Evolutionary conservation across 2,797 vertebrate species (phyloP), one percentile per base, ranked within the genome.

Genomic region (Syngnathus acus): DNA sequence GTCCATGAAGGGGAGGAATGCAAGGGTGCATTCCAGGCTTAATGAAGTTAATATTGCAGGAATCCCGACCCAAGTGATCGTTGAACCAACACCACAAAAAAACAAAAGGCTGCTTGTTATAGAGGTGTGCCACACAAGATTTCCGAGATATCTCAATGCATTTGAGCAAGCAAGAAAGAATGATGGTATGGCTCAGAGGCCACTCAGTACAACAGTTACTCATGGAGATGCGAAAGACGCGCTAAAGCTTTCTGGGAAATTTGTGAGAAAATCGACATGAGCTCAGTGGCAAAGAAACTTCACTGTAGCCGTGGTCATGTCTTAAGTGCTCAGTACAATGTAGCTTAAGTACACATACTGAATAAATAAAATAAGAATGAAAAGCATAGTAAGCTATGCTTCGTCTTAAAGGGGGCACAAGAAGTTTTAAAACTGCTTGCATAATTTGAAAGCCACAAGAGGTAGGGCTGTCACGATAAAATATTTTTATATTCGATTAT

Each of bases 1-100:
- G 89, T 84, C 84, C 84, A 68, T 81, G 82, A 81, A n/a, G 3
- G 75, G 57, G 70, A 91, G 89, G 92, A 94, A 94, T 92, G 90
- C 83, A 78, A 81, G 53, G 17, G 76, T 81, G 81, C 92, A 94
- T 94, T 93, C 93, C 91, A 83, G 83, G 84, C 90, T 93, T 94
- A 94, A 94, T 94, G 89, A 94, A 94, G 88, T 91, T 91, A 94
- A 93, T 93, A 93, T 91, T 89, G 82, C 87, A 85, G 89, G 90
- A 94, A 94, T 93, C 86, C 82, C 74, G 88, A 85, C 83, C 84
- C 82, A 79, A 85, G 82, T 86, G 87, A 87, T 90, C 82, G 84
- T 76, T 65, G 77, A 85, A 90, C 91, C 87, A 83, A 88, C 84
- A 86, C 88, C 80, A 80, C 83, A 89, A 90, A 93, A 90, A 93